Evolutionary conservation across 2,113 vertebrate species (phyloP), one percentile per base, ranked within the genome.

Genomic region (Cariama cristata): DNA sequence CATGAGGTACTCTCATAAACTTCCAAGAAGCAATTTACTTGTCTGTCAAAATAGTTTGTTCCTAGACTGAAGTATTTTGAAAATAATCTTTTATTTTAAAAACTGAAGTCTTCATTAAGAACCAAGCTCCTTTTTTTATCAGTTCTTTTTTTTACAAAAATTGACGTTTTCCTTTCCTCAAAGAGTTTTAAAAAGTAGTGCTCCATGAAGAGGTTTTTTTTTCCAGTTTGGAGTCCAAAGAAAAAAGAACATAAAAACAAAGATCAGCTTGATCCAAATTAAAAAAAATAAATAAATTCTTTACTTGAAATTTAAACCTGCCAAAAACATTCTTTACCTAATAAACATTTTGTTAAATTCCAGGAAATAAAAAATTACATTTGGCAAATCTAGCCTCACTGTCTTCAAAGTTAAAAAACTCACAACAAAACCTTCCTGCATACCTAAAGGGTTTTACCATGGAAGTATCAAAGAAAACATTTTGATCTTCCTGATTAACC

Each of bases 261-360:
- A 85, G 26, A 84, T 30, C 56, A 49, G 8, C 21, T 40, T 76
- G 38, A 82, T 85, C 44, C 28, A 93, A 95, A 75, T 67, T 44
- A 2, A 58, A 68, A 74, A 38, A 74, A 62, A 52, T 4, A 88
- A 55, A 60, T 9, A 68, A 68, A 59, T 13, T 12, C 26, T 60
- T 62, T 89, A 26, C 22, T 85, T 79, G 12, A 83, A 86, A 62
- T 42, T 19, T 83, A 88, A 74, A 69, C 10, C 32, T 53, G 58
- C 74, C 86, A 90, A 66, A 95, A 90, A 28, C 23, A 30, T 90
- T 95, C 58, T 76, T 93, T 86, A 83, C 63, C 55, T 91, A 92
- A 88, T 73, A 92, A 88, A 72, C 4, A 69, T 92, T 93, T 88
- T 86, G 26, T 62, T 86, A 86, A 82, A 95, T 92, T 92, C 82